Base-by-base conservation (phyloP, 2,888 invertebrate species). In the Chrysotoxum bicinctum region DNA sequence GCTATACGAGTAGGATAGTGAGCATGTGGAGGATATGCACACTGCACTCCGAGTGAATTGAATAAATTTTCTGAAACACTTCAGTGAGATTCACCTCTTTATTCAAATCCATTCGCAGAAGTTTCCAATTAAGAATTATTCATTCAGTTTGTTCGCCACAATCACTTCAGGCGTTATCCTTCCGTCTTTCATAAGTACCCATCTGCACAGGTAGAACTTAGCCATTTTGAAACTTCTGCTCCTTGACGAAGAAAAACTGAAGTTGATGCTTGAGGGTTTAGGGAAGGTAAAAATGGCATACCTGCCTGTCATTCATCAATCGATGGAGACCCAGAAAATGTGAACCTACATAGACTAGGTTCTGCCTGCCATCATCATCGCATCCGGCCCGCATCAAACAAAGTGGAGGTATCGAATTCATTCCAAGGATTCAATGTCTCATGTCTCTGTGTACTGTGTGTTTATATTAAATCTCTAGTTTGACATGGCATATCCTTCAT, bases 81-180 rank as follows among this genome's bases (percentile, higher is more conserved):
- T 40, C n/a, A 40, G 40, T 40, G 40, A n/a, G n/a, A 64, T 56
- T 58, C 40, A 66, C 54, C 35, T 50, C 50, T 58, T 70, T 56
- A 64, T 62, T 70, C 43, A 45, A 78, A 73, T 40, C 52, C 48
- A 37, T 73, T 43, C 43, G n/a, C 72, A 77, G 82, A 52, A 78
- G 68, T 78, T 66, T 66, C 37, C 82, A 83, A 78, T 78, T 77
- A 73, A 69, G 62, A 45, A 73, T 73, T 68, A 82, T 73, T 72
- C 52, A 77, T 77, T 69, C 32, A 72, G 64, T 79, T 73, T 77
- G 66, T 68, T 77, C 58, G 32, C 77, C 60, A 70, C 76, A 76
- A 70, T 70, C 82, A 37, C 77, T 68, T 50, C 37, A 26, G 58
- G 81, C 21, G n/a, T 45, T 66, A 64, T 19, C 45, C 30, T 43